Percentiles rank a stretch among this genome's conserved stretches.
phyloP scores from a whole-genome alignment of 2,888 invertebrate genomes.

The Volucella zonaria region DNA sequence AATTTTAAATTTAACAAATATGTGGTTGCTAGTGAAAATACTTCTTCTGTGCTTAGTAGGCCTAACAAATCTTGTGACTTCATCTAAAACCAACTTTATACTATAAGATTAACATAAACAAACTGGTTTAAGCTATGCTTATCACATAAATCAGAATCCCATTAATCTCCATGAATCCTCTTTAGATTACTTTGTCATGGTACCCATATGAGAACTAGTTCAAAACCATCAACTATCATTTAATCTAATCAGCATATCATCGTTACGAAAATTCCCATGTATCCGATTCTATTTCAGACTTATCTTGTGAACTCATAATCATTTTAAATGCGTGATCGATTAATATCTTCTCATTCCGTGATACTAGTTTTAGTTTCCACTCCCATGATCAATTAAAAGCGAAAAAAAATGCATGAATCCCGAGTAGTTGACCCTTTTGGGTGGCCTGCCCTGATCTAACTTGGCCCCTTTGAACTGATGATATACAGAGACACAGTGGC shows the following conservation, averaged over 20 bases:
- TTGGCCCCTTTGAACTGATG: background rate
- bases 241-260: conserved; percentile 3
- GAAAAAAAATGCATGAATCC: conserved; percentile 2
- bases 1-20: too few relatives aligned
- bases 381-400: conserved; percentile 24
- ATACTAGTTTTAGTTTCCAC: background rate
- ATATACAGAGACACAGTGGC: too few relatives aligned
- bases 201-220: conserved; percentile 28
- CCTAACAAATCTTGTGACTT: too few relatives aligned
- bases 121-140: too few relatives aligned
- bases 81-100: too few relatives aligned
- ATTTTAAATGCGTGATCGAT: conserved; percentile 11
- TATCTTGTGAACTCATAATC: too few relatives aligned
- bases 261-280: conserved; percentile 35
- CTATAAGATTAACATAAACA: too few relatives aligned
- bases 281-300: background rate
- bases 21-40: too few relatives aligned
- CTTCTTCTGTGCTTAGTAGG: too few relatives aligned
- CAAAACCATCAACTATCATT: background rate
- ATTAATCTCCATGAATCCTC: background rate
- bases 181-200: background rate
- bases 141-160: conserved; percentile 6
- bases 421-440: conserved; percentile 9
- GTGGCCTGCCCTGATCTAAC: conserved; percentile 6
- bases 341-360: conserved; percentile 6